Base-by-base conservation (phyloP, 2,888 invertebrate species). In the Stictocephala bisonia region DNA sequence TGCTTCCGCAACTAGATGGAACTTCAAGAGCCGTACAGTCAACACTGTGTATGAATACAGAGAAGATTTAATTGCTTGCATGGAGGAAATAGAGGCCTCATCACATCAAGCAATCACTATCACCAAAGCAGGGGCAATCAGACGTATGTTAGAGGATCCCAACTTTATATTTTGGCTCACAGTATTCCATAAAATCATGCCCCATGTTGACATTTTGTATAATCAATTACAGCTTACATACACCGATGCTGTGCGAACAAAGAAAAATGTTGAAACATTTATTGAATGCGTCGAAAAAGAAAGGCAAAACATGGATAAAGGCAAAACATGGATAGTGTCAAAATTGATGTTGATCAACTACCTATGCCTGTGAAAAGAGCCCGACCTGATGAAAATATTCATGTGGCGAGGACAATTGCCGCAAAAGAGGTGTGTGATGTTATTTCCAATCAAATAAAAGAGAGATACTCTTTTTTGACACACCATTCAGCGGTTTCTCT, bases 151-250 rank as follows among this genome's bases (percentile, higher is more conserved):
- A 56, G 40, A 56, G 26, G 73, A 73, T 64, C 9, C 24, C 13
- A 48, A 41, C 9, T 81, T 81, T 66, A 70, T 69, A 26, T 81
- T 78, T 78, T 81, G 81, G 80, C 72, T 81, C 48, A 74, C 69
- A 13, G 71, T 78, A 74, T 80, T 81, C 67, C 76, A 80, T 71
- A 74, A 58, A 60, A 70, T 79, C 18, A 79, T 80, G 79, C 78
- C 78, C 11, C 77, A 80, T 58, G 76, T 78, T 1, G 79, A 81
- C 60, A 73, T 78, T 6, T 74, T 79, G n/a, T 78, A 71, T 50
- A 77, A 77, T 53, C 73, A 79, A 56, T 70, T 81, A 26, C 44
- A 66, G 48, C 6, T 66, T 24, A 48, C 66, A n/a, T 48, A 9
- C 41, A 66, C 44, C 15, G 66, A 66, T 48, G 44, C 40, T 27